phyloP scores from a whole-genome alignment of 2,797 vertebrate species.

The Phylloscopus collybita region DNA sequence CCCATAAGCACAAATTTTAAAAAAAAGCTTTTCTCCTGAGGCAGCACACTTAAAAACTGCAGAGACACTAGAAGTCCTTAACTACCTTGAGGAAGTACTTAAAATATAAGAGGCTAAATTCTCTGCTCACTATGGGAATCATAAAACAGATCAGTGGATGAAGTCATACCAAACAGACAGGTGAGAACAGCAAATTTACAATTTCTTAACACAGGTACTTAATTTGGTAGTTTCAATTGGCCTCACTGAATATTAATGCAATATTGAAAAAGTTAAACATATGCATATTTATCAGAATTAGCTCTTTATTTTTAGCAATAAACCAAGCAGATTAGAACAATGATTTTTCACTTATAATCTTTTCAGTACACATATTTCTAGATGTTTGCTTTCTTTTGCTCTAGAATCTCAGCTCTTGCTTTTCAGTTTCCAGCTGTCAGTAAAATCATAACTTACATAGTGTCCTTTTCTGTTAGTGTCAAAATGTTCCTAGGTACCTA shows the following conservation, averaged over 20 bases:
- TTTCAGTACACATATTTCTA: not conserved
- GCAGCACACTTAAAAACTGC: not conserved
- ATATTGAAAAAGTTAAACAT: not conserved
- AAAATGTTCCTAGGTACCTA: not conserved
- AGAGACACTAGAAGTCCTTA: not conserved
- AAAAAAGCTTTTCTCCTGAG: not conserved
- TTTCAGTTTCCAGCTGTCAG: not conserved
- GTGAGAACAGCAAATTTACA: not conserved
- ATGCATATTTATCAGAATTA: not conserved
- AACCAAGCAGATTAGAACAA: not conserved
- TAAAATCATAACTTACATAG: not conserved
- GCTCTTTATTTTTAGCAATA: not conserved
- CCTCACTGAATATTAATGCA: not conserved
- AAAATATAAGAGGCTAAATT: not conserved
- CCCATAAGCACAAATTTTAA: not conserved
- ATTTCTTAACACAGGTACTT: not conserved
- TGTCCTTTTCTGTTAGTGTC: not conserved
- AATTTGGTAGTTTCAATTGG: not conserved
- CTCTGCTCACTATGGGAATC: not conserved
- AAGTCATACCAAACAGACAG: not conserved
- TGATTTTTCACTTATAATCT: not conserved
- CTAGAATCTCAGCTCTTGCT: not conserved
- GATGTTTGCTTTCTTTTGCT: not conserved
- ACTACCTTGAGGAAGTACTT: not conserved
- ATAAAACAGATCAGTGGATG: not conserved